Percentiles rank a stretch among this genome's conserved stretches.
Evolutionary conservation across 2,888 invertebrate species (phyloP).

Genomic region (Sericinus montela): DNA sequence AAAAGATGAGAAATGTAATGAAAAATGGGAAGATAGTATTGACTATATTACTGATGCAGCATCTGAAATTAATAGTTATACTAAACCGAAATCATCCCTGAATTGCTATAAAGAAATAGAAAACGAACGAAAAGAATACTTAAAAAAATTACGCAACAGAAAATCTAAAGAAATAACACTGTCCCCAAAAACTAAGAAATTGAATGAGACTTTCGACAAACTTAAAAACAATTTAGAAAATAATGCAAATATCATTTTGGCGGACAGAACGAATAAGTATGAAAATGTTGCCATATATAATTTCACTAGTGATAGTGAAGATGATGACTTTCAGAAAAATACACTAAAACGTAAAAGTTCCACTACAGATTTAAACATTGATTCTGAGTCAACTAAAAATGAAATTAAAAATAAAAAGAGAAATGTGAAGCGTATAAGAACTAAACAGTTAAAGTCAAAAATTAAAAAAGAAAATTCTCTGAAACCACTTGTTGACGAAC

Average conservation of each 20-base stretch:
- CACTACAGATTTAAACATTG: conserved; percentile 5
- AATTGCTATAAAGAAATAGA: conserved; percentile 57
- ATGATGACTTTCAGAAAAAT: conserved; percentile 49
- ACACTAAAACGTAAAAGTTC: conserved; percentile 25
- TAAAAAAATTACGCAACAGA: conserved; percentile 33
- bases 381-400: conserved; percentile 17
- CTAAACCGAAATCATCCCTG: conserved; percentile 29
- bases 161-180: conserved; percentile 27
- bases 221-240: conserved; percentile 42
- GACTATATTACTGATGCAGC: conserved; percentile 20
- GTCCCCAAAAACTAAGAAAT: conserved; percentile 46
- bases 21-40: conserved; percentile 26
- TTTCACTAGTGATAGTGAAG: conserved; percentile 60
- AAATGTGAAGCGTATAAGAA: conserved; percentile 20
- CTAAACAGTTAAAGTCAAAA: conserved; percentile 16
- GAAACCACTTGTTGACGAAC: conserved; percentile 46
- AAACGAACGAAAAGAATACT: conserved; percentile 38
- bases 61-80: conserved; percentile 23
- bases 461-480: conserved; percentile 19
- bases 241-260: conserved; percentile 36
- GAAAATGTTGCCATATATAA: conserved; percentile 44
- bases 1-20: conserved; percentile 37
- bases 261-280: conserved; percentile 29
- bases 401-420: conserved; percentile 27
- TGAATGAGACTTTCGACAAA: conserved; percentile 50